phyloP scores from a whole-genome alignment of 2,113 vertebrate genomes.

The Elgaria multicarinata region DNA sequence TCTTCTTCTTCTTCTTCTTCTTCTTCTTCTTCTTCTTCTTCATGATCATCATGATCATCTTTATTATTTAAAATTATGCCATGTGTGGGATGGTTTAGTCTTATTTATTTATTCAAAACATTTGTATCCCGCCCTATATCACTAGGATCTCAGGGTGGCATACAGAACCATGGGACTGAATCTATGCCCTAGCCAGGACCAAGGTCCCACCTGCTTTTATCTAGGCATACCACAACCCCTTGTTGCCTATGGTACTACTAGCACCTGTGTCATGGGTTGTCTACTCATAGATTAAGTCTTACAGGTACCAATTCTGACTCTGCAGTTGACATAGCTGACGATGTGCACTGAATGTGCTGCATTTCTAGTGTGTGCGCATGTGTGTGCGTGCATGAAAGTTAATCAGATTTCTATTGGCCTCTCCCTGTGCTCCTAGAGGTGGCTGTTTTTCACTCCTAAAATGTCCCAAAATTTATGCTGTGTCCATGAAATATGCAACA shows the following conservation, averaged over 20 bases:
- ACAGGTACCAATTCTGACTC: neutral
- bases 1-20: too few species aligned
- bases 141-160: too few species aligned
- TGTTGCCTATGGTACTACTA: neutral
- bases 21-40: too few species aligned
- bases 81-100: neutral
- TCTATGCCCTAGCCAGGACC: neutral
- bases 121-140: too few species aligned
- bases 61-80: too few species aligned
- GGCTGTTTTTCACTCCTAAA: too few species aligned
- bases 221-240: neutral
- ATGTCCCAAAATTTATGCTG: neutral
- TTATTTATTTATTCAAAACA: too few species aligned
- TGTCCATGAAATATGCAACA: too few species aligned
- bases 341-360: neutral
- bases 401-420: neutral
- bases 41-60: too few species aligned
- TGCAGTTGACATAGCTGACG: neutral
- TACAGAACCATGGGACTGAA: neutral
- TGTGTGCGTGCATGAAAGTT: neutral
- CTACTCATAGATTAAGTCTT: neutral
- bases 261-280: neutral
- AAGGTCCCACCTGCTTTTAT: neutral
- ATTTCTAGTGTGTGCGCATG: neutral
- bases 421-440: neutral